Conservation (phyloP, 2,888 invertebrate species). For the Drosophila prostipennis region DNA sequence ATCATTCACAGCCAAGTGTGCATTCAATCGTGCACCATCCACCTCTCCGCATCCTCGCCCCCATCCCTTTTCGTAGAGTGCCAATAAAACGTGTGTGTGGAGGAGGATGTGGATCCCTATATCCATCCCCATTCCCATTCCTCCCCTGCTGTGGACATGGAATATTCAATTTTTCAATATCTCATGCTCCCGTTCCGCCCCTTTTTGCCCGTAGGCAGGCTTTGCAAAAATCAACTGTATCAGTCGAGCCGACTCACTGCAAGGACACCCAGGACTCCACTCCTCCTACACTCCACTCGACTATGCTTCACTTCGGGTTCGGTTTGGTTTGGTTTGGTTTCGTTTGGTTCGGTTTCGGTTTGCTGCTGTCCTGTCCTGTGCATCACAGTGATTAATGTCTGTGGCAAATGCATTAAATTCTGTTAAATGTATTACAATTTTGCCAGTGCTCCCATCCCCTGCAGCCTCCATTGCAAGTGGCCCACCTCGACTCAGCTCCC, state of each 20-base stretch:
- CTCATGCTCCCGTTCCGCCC: constrained; percentile 57
- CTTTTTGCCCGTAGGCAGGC: constrained; percentile 48
- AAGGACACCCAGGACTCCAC: constrained; percentile 12
- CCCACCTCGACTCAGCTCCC: not conserved
- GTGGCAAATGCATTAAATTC: constrained; percentile 84
- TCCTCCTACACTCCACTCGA: not conserved
- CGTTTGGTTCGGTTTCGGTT: constrained; percentile 36
- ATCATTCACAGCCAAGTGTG: constrained; percentile 75
- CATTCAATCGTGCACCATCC: constrained; percentile 62
- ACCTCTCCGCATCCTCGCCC: not conserved
- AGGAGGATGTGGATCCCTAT: constrained; percentile 32
- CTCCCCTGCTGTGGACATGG: constrained; percentile 45
- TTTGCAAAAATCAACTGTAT: constrained; percentile 72
- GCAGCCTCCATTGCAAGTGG: constrained; percentile 35
- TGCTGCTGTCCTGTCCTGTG: constrained; percentile 65
- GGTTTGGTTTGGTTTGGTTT: constrained; percentile 37
- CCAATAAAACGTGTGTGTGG: constrained; percentile 62
- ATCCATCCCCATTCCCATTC: not conserved
- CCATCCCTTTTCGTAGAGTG: constrained; percentile 39
- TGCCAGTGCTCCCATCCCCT: constrained; percentile 55
- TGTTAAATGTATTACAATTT: constrained; percentile 84
- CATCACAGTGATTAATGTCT: constrained; percentile 84
- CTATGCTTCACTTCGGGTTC: constrained; percentile 19
- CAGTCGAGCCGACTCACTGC: constrained; percentile 41
- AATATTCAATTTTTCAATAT: constrained; percentile 80